Percentiles rank a stretch among this genome's conserved stretches.
phyloP scores from a whole-genome alignment of 2,113 vertebrate species.

The Hucho hucho region DNA sequence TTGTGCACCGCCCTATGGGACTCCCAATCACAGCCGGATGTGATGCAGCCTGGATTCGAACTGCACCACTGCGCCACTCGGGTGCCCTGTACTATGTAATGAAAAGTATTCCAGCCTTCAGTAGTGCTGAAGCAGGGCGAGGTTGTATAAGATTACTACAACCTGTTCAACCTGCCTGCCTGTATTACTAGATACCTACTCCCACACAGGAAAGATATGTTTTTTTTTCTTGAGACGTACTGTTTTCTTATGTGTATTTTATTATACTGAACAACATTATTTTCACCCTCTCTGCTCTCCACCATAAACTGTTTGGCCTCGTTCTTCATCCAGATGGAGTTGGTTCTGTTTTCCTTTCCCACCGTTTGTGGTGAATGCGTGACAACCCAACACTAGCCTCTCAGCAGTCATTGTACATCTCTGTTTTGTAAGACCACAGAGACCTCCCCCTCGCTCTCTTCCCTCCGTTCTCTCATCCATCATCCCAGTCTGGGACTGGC shows the following conservation, averaged over 20 bases:
- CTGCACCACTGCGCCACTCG: too few species aligned
- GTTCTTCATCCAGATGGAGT: slow-evolving; percentile 36
- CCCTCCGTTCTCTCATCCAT: slow-evolving; percentile 37
- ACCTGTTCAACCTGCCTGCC: slow-evolving; percentile 17
- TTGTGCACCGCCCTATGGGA: too few species aligned
- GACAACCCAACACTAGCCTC: slow-evolving; percentile 10
- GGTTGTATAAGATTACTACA: slow-evolving; percentile 26
- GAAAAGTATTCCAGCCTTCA: slow-evolving; percentile 25
- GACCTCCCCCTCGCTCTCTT: slow-evolving; percentile 21
- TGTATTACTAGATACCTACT: slow-evolving; percentile 16
- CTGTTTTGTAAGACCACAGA: slow-evolving; percentile 15
- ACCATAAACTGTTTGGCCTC: slow-evolving; percentile 38
- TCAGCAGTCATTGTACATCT: slow-evolving; percentile 7
- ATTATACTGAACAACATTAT: slow-evolving; percentile 21
- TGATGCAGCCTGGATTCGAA: too few species aligned
- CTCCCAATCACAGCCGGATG: too few species aligned
- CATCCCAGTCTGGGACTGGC: slow-evolving; percentile 44
- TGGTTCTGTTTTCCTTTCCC: slow-evolving; percentile 42
- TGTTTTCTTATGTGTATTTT: slow-evolving; percentile 38
- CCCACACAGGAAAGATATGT: not conserved
- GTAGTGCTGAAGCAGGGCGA: slow-evolving; percentile 25
- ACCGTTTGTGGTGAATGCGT: slow-evolving; percentile 22
- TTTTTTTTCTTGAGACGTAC: slow-evolving; percentile 34
- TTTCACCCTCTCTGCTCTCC: slow-evolving; percentile 52
- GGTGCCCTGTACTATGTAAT: not conserved